Conservation (phyloP, 1,140 invertebrate genomes). For the Micrasema minimum region DNA sequence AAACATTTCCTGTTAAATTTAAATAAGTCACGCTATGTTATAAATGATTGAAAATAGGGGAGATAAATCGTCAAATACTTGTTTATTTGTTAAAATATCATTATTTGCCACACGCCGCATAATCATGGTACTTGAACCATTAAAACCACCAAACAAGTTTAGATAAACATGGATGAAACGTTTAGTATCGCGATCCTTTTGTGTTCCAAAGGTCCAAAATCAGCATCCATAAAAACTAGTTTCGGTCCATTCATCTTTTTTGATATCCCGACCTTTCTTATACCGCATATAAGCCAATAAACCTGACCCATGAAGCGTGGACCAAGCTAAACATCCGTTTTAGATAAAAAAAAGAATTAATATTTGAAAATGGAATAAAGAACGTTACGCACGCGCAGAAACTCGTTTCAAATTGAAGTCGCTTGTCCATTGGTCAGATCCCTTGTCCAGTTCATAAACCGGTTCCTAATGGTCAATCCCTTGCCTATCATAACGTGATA, state of each 20-base stretch:
- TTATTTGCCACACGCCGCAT: constrained; percentile 29
- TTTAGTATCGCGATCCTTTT: constrained; percentile 30
- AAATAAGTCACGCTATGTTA: no score
- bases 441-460: constrained; percentile 43
- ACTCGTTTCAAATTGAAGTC: constrained; percentile 32
- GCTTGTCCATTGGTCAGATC: constrained; percentile 46
- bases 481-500: constrained; percentile 45
- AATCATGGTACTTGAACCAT: constrained; percentile 47
- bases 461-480: constrained; percentile 47
- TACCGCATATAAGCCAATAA: constrained; percentile 30
- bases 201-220: constrained; percentile 42
- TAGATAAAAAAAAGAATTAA: neutral
- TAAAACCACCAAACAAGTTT: constrained; percentile 42
- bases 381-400: constrained; percentile 33
- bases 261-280: constrained; percentile 44
- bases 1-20: no score
- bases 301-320: constrained; percentile 46
- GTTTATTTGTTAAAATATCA: constrained; percentile 36
- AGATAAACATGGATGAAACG: constrained; percentile 37
- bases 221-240: constrained; percentile 45
- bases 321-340: constrained; percentile 31
- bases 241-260: constrained; percentile 43
- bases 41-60: constrained; percentile 12
- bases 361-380: constrained; percentile 35
- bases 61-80: constrained; percentile 6